Evolutionary conservation across 1,140 invertebrate species (phyloP), one percentile per base, ranked within the genome.

Genomic region (Achatina immaculata): DNA sequence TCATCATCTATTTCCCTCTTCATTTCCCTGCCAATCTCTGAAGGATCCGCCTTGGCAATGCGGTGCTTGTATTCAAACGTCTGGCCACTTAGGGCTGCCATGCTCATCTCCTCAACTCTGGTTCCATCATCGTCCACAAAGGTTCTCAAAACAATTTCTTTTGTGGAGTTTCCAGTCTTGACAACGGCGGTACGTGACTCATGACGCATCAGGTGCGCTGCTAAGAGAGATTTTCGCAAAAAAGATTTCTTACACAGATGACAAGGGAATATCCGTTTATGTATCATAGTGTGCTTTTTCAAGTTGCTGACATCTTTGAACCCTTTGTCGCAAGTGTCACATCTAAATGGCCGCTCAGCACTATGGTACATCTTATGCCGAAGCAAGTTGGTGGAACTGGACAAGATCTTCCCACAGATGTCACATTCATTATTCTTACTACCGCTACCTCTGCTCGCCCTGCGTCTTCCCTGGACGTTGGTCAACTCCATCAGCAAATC

Each of bases 341-440:
- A 80, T 14, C 69, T 68, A 80, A 80, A 80, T 11, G 78, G 78
- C 68, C 78, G 34, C 38, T 80, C 78, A 0, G 78, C 45, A 58
- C 78, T 80, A 68, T 80, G 78, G 31, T 80, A 80, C 78, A 80
- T 80, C 40, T 80, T 80, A 28, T 80, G 78, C 19, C 78, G 55
- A n/a, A 80, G n/a, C 21, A 80, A n/a, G 72, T 80, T 80, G 34
- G 78, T 80, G 28, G 78, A 80, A 19, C 66, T 80, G 31, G 66
- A 71, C 66, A 80, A 43, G 21, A 80, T 45, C 42, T 80, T 80
- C 1, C 78, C 78, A 55, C 78, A 80, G 34, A 80, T 80, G n/a
- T 80, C 78, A 66, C 78, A 80, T 34, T 72, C 38, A 45, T 72
- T 80, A 31, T 40, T 71, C n/a, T 80, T 80, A 66, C 16, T 58